These are phyloP conservation scores for Tholera decimalis DNA, from an alignment of 2,888 invertebrate genomes.

Conservation along the genomic window DNA sequence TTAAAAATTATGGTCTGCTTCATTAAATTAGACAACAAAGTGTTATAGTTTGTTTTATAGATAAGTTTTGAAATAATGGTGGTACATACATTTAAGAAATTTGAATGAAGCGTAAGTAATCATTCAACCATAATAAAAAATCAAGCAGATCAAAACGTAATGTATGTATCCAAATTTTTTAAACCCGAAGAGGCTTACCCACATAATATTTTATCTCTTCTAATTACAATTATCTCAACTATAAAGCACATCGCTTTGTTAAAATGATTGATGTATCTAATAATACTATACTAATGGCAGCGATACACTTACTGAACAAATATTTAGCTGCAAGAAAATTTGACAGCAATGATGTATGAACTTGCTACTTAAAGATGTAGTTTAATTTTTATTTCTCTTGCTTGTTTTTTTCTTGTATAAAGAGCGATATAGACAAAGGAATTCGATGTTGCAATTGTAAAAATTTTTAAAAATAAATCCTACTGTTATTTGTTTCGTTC, in stretches of 20 bases:
- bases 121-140: background rate
- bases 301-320: constrained; percentile 64
- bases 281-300: constrained; percentile 58
- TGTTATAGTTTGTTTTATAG: background rate
- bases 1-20: background rate
- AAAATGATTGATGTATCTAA: constrained; percentile 60
- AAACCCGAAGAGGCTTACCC: background rate
- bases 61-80: background rate
- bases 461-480: background rate
- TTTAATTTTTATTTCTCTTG: constrained; percentile 31
- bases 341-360: constrained; percentile 66
- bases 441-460: background rate
- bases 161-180: too few species aligned
- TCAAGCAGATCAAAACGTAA: background rate
- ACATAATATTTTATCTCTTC: constrained; percentile 6
- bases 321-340: constrained; percentile 63
- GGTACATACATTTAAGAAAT: background rate
- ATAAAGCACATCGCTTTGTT: constrained; percentile 60
- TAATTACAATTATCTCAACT: constrained; percentile 56
- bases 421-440: background rate
- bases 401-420: constrained; percentile 13
- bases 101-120: background rate
- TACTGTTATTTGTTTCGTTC: background rate
- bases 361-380: constrained; percentile 50
- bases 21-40: background rate